Evolutionary conservation across 2,888 invertebrate species (phyloP), one percentile per base, ranked within the genome.

Genomic region (Pristionchus fissidentatus): DNA sequence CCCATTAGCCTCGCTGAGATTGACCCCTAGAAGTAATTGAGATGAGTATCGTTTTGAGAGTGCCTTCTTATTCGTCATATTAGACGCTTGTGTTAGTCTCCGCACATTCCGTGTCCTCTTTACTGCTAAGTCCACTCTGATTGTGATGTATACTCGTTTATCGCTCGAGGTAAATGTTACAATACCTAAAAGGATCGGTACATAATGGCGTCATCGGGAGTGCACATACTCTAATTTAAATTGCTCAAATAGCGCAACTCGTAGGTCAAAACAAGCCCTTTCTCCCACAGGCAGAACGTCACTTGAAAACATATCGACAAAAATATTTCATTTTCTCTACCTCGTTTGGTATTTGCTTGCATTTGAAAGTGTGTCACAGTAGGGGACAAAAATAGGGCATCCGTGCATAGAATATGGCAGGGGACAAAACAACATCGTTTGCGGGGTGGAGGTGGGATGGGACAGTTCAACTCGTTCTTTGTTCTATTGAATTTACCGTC

Each of bases 101-200:
- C 35, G 38, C 35, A 66, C 66, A 66, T 66, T 66, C 66, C 66
- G 66, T 41, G 38, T 38, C 22, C 35, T 13, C 35, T 66, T 38
- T 22, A n/a, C 35, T 35, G 29, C 35, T 62, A 66, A 62, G 62
- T 62, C 66, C 19, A 19, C 62, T 10, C 22, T 41, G 4, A 10
- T 38, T 38, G 19, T 38, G 38, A 38, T 66, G 66, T 66, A 38
- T 66, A 66, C 66, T 66, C 66, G 66, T 66, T 66, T 66, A 66
- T 66, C 66, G n/a, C 8, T 38, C 66, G 66, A 66, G 66, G 41
- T 66, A 66, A 66, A 38, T 35, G 22, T 66, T 19, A 35, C 3
- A 32, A 66, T 66, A 66, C 66, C 66, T 38, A 38, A 38, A 19
- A 66, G 10, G 29, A 19, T n/a, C n/a, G 13, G 8, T 13, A 62